A percentile compares a stretch with the other conserved stretches of the same genome.
Conservation (phyloP, 2,888 invertebrate genomes). For the Ectobius pallidus region DNA sequence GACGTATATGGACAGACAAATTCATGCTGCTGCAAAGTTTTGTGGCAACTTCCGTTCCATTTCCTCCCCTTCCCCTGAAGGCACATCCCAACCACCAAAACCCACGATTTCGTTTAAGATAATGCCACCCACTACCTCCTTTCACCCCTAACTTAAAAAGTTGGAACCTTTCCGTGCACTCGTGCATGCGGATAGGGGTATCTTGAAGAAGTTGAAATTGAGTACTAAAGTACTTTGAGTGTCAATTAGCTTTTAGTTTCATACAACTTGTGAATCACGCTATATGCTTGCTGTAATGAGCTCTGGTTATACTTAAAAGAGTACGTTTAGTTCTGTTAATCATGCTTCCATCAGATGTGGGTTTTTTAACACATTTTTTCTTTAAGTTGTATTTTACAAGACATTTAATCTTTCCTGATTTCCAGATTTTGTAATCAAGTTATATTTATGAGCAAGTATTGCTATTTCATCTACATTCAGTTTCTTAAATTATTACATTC, state of each 20-base stretch:
- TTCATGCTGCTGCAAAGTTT: not conserved
- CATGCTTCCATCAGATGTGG: too few species aligned
- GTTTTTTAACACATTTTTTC: too few species aligned
- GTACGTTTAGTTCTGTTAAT: too few species aligned
- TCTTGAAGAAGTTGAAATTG: slow-evolving; percentile 33
- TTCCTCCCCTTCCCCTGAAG: not conserved
- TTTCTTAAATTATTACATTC: too few species aligned
- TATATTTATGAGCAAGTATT: too few species aligned
- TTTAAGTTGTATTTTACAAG: too few species aligned
- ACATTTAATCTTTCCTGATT: too few species aligned
- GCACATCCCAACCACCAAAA: not conserved
- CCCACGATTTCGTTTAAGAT: slow-evolving; percentile 35
- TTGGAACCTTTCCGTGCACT: slow-evolving; percentile 24
- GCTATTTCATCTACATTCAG: too few species aligned
- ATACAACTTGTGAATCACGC: not conserved
- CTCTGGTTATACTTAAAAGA: too few species aligned
- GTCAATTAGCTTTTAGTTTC: slow-evolving; percentile 30
- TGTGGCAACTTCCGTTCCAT: slow-evolving; percentile 5
- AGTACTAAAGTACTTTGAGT: slow-evolving; percentile 36
- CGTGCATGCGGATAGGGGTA: slow-evolving; percentile 21
- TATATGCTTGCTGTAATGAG: too few species aligned
- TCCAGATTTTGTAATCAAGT: too few species aligned
- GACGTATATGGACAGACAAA: not conserved
- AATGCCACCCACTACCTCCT: slow-evolving; percentile 19
- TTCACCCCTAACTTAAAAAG: slow-evolving; percentile 24